Conservation (phyloP, 2,888 invertebrate species). For the Meteorus colon region DNA sequence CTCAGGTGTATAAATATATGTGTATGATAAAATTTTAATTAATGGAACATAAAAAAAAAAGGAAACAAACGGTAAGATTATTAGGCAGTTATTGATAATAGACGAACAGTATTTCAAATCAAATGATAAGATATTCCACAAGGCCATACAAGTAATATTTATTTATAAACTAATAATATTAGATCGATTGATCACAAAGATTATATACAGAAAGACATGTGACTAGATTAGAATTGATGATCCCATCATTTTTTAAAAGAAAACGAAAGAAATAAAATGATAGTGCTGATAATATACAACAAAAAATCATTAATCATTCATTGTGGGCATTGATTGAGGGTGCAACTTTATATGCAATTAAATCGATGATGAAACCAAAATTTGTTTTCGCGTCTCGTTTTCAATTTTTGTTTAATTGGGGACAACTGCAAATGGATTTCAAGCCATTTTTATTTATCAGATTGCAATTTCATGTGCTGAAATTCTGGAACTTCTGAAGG, state of each 20-base stretch:
- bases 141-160: constrained; percentile 59
- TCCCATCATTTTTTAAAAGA: background rate
- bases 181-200: constrained; percentile 13
- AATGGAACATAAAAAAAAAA: constrained; percentile 18
- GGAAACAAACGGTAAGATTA: constrained; percentile 21
- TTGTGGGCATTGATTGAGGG: too few relatives aligned
- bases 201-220: background rate
- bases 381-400: too few relatives aligned
- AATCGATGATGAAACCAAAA: too few relatives aligned
- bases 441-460: too few relatives aligned
- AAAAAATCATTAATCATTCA: too few relatives aligned
- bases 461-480: too few relatives aligned
- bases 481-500: too few relatives aligned
- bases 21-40: constrained; percentile 46
- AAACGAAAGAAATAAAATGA: background rate
- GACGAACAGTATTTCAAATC: constrained; percentile 58
- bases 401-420: too few relatives aligned
- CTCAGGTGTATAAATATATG: constrained; percentile 51
- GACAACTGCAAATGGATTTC: too few relatives aligned
- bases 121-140: constrained; percentile 58
- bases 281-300: background rate
- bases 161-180: constrained; percentile 55
- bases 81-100: constrained; percentile 55
- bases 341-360: too few relatives aligned
- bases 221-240: constrained; percentile 1